Percentiles rank a stretch among this genome's conserved stretches.
Evolutionary conservation across 2,888 invertebrate genomes (phyloP).

Genomic region (Orthosia gothica): DNA sequence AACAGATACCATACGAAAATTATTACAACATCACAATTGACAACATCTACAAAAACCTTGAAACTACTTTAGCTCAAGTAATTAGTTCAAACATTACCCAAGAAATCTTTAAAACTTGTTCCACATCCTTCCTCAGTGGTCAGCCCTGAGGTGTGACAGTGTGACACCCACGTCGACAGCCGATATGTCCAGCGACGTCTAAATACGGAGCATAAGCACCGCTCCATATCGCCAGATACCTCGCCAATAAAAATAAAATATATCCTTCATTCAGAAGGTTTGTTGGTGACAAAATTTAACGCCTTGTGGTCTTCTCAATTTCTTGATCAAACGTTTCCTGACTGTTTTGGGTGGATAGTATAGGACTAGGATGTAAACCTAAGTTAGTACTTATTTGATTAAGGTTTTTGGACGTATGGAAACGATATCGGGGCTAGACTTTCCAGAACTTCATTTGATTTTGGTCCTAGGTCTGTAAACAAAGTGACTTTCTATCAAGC

Average conservation of each 20-base stretch:
- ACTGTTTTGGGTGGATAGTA: neutral
- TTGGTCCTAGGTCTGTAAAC: too few relatives aligned
- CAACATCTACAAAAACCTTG: neutral
- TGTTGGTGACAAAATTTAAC: constrained; percentile 27
- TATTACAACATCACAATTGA: too few relatives aligned
- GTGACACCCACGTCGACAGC: constrained; percentile 64
- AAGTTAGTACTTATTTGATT: too few relatives aligned
- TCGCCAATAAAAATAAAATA: constrained; percentile 59
- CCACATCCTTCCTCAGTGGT: constrained; percentile 5
- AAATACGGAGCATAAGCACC: constrained; percentile 57
- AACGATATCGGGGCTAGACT: neutral
- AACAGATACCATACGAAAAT: too few relatives aligned
- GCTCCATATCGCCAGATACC: constrained; percentile 16
- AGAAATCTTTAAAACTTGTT: neutral
- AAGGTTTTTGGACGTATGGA: neutral
- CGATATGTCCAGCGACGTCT: constrained; percentile 56
- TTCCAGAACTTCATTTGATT: too few relatives aligned
- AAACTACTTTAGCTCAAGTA: neutral
- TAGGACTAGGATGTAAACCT: too few relatives aligned
- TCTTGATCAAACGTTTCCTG: constrained; percentile 32
- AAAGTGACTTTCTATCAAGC: too few relatives aligned
- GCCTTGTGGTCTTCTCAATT: constrained; percentile 26
- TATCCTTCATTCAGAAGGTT: constrained; percentile 35
- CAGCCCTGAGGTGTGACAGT: constrained; percentile 62
- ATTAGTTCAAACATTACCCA: neutral